phyloP scores from a whole-genome alignment of 2,888 invertebrate species.

The Tridacna crocea region DNA sequence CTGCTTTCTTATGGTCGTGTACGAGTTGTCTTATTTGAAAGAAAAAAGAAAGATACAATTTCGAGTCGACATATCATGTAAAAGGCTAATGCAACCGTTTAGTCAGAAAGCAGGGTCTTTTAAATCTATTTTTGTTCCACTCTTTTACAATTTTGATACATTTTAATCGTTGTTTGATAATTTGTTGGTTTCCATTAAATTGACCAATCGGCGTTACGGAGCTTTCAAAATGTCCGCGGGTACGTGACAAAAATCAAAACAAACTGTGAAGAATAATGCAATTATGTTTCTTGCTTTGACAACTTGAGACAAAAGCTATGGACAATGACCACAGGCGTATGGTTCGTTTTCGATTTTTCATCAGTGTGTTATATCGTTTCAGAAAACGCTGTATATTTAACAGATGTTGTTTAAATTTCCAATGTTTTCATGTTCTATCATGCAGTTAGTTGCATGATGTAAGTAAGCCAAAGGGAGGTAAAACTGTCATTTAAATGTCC shows the following conservation, averaged over 20 bases:
- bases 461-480: conserved; percentile 9
- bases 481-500: background rate
- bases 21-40: too few species aligned
- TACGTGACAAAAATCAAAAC: conserved; percentile 21
- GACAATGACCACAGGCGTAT: background rate
- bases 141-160: too few species aligned
- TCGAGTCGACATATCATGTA: too few species aligned
- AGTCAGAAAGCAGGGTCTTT: too few species aligned
- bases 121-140: too few species aligned
- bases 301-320: background rate
- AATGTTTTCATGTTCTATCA: too few species aligned
- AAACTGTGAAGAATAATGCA: background rate
- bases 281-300: background rate
- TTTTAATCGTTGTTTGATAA: too few species aligned
- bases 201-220: conserved; percentile 1
- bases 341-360: background rate
- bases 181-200: background rate
- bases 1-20: too few species aligned
- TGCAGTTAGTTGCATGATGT: background rate
- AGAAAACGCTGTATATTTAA: background rate
- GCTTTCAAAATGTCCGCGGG: conserved; percentile 24
- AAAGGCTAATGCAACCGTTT: too few species aligned
- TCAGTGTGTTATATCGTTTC: too few species aligned
- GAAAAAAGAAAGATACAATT: too few species aligned
- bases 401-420: background rate